Base-by-base conservation (phyloP, 2,888 invertebrate genomes). In the Asteroscopus sphinx region DNA sequence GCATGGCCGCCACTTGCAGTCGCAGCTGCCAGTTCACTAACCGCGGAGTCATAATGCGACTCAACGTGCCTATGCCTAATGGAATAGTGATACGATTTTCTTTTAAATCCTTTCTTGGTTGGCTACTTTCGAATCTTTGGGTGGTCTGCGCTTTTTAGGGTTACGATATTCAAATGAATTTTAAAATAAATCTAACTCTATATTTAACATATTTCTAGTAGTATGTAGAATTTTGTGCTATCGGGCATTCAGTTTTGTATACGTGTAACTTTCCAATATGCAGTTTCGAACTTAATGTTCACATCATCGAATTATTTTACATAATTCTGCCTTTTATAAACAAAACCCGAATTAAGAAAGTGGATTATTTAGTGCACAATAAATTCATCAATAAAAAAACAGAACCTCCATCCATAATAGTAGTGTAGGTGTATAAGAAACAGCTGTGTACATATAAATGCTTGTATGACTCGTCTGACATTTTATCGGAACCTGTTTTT, bases 1-100 rank as follows among this genome's bases (percentile, higher is more conserved):
- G 82, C 83, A 85, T 83, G 70, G 36, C 67, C 57, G 49, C 51
- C 77, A 59, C 75, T 57, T 63, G 84, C 92, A 91, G 89, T 57
- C 62, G 84, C 92, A 91, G 89, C 92, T 91, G 92, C 82, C 83
- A 59, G 86, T 85, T 85, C 85, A 87, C 75, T 86, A 83, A 88
- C 89, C 81, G 66, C 76, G 76, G 78, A 82, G 68, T 77, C 79
- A 72, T 76, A n/a, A 80, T 66, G 77, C 78, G 74, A 71, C 72
- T 68, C 76, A 58, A 67, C 33, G 45, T 64, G 44, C 32, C 70
- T 12, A 70, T 73, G 73, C 63, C 68, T 84, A 87, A 85, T 86
- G 76, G 68, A 74, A 76, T 80, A 78, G 73, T 80, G 73, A 82
- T 83, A 82, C 68, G 46, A 64, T 61, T 61, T 61, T 45, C 62